These are phyloP conservation scores for Danio tinwini DNA, from an alignment of 2,797 vertebrate genomes.

Conservation along the genomic window DNA sequence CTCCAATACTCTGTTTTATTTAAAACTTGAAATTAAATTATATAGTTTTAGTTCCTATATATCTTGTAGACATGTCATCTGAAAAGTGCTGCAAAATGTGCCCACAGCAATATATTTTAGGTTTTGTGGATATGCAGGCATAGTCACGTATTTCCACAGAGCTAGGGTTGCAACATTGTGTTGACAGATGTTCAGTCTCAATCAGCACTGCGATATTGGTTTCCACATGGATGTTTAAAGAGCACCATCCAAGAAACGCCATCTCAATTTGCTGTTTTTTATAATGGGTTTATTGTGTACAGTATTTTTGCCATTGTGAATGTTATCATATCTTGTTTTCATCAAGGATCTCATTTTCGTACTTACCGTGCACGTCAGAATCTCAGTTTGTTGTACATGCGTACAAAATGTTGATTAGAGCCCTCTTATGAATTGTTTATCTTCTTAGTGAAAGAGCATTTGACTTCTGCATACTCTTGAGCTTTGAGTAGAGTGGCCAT, in stretches of 20 bases:
- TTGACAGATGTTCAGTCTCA: background rate
- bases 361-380: background rate
- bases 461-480: background rate
- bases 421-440: background rate
- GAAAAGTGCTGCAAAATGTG: too few species aligned
- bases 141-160: too few species aligned
- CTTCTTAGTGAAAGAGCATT: background rate
- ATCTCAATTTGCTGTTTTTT: background rate
- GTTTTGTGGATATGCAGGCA: too few species aligned
- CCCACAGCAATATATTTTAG: too few species aligned
- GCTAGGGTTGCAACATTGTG: background rate
- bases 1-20: too few species aligned
- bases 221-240: background rate
- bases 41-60: too few species aligned
- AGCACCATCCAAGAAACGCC: background rate
- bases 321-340: background rate
- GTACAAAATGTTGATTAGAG: background rate
- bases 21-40: too few species aligned
- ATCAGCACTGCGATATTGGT: background rate
- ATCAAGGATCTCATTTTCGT: background rate
- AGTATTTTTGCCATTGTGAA: background rate
- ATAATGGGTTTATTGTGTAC: background rate
- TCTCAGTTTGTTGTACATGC: background rate
- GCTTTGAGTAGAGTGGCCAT: conserved; percentile 9
- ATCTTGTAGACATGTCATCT: too few species aligned